Conservation (phyloP, 2,113 vertebrate species). For the Columbina picui region DNA sequence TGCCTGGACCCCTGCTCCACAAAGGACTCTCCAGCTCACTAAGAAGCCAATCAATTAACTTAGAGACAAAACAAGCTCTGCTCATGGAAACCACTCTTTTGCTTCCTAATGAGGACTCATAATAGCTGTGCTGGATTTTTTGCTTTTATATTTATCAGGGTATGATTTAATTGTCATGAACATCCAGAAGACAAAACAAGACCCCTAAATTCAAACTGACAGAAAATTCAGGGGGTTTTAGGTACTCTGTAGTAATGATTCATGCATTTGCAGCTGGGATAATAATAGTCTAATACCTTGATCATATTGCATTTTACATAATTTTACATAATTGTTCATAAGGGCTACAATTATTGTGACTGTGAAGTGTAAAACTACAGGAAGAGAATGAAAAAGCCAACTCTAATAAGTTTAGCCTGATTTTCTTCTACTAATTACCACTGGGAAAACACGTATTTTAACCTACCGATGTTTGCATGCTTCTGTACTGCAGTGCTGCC, state of each 20-base stretch:
- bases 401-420: conserved; percentile 34
- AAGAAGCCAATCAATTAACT: conserved; percentile 55
- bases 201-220: conserved; percentile 24
- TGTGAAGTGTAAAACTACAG: conserved; percentile 58
- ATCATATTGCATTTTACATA: conserved; percentile 49
- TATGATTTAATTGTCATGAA: conserved; percentile 69
- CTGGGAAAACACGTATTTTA: conserved; percentile 48
- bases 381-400: conserved; percentile 41
- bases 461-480: conserved; percentile 4
- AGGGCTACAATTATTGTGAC: conserved; percentile 48
- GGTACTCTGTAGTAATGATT: conserved; percentile 17
- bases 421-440: conserved; percentile 62
- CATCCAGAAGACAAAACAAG: conserved; percentile 18
- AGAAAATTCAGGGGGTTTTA: not conserved
- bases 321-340: conserved; percentile 64
- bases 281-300: conserved; percentile 50
- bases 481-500: not conserved
- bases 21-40: not conserved
- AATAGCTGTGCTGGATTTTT: conserved; percentile 26
- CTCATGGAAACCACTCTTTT: conserved; percentile 59
- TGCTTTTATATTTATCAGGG: conserved; percentile 60
- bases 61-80: conserved; percentile 52
- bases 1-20: not conserved
- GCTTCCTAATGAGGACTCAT: conserved; percentile 62
- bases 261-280: conserved; percentile 24